Base-by-base conservation (phyloP, 1,140 invertebrate genomes). In the Drosophila kohkoa region DNA sequence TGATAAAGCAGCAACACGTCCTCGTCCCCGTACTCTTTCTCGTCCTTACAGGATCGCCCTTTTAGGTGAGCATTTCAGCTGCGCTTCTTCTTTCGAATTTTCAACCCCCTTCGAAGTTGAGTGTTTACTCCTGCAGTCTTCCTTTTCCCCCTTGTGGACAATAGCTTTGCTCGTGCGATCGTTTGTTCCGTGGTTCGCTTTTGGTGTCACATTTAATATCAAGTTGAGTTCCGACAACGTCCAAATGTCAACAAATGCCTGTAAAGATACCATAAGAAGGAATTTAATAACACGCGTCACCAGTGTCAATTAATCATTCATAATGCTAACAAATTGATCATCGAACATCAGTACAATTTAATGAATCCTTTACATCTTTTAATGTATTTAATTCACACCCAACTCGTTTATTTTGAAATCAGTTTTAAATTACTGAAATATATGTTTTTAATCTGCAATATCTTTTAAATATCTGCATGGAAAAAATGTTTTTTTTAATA, bases 1-100 rank as follows among this genome's bases (percentile, higher is more conserved):
- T 80, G 83, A 88, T 83, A 83, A 80, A 80, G 48, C 71, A 69
- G 46, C 62, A 58, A 48, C 51, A 32, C 77, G 41, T 62, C 78
- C 64, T 41, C 52, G 64, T 65, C 16, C 76, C 74, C 49, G 75
- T 57, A 32, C 68, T 79, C 68, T 46, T 41, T 35, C 32, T 16
- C 30, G 48, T 71, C 58, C 49, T 75, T 51, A n/a, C 65, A 67
- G 54, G 54, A 67, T 67, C 54, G 54, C 15, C 38, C 63, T 6
- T 43, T 54, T 35, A 65, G 25, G 11, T 20, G 35, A 15, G 35
- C 63, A 66, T 55, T 54, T 66, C 51, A 55, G 62, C 62, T 66
- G 63, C 63, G 38, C 49, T 64, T 52, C 48, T 52, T 64, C 49
- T n/a, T 32, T 30, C 35, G 5, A 32, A 28, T 30, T 51, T 38